These are phyloP conservation scores for Geothlypis trichas DNA, from an alignment of 2,113 vertebrate species.

Conservation along the genomic window DNA sequence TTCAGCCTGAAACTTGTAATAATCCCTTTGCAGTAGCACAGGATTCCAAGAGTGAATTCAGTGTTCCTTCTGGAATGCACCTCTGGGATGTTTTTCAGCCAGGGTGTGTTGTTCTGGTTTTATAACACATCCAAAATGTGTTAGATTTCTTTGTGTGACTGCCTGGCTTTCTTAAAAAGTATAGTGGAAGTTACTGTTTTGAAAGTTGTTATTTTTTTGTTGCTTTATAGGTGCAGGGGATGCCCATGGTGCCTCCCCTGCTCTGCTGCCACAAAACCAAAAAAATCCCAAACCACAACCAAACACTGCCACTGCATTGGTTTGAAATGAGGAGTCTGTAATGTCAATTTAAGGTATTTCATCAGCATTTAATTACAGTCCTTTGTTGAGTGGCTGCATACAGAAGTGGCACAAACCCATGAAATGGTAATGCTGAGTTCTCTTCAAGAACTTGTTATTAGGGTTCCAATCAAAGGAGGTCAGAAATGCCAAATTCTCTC, in stretches of 20 bases:
- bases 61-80: not conserved
- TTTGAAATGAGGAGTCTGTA: not conserved
- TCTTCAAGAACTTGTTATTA: not conserved
- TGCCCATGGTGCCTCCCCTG: not conserved
- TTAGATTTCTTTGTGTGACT: not conserved
- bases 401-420: not conserved
- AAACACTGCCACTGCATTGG: not conserved
- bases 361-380: not conserved
- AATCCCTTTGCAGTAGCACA: not conserved
- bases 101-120: not conserved
- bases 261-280: not conserved
- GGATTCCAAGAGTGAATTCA: not conserved
- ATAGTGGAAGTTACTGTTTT: not conserved
- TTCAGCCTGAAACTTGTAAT: not conserved
- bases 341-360: not conserved
- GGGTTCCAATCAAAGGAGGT: not conserved
- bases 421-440: not conserved
- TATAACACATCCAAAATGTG: too few relatives aligned
- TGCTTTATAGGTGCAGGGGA: not conserved
- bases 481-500: not conserved
- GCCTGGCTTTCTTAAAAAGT: not conserved
- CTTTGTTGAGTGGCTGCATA: not conserved
- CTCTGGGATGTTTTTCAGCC: not conserved
- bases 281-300: not conserved
- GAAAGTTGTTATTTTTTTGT: not conserved